These are phyloP conservation scores for Lepisosteus oculatus DNA, from an alignment of 2,113 vertebrate genomes.

Conservation along the genomic window DNA sequence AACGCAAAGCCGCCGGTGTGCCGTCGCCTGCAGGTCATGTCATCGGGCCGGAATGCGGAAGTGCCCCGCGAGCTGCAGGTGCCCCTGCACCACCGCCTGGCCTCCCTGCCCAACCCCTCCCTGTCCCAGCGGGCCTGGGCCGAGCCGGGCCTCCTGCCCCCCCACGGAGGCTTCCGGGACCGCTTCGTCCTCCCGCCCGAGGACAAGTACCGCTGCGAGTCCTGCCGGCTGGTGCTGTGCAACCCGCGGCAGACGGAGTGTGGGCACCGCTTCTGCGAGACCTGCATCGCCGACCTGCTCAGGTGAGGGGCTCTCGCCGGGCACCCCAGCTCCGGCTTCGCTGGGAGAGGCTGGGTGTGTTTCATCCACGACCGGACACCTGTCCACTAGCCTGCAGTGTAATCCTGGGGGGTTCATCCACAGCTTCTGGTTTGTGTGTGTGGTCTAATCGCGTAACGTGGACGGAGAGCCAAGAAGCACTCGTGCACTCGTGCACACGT, in stretches of 20 bases:
- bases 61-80: constrained; percentile 64
- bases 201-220: constrained; percentile 92
- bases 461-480: too few species aligned
- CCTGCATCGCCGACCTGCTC: constrained; percentile 77
- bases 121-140: constrained; percentile 51
- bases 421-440: too few species aligned
- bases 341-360: too few species aligned
- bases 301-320: constrained; percentile 39
- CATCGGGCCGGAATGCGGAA: constrained; percentile 63
- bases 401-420: too few species aligned
- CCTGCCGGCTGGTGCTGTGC: constrained; percentile 86
- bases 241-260: constrained; percentile 92
- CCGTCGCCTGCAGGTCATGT: constrained; percentile 65
- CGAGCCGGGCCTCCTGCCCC: constrained; percentile 61
- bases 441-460: too few species aligned
- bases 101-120: constrained; percentile 47
- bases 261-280: constrained; percentile 93
- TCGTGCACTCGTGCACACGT: too few species aligned
- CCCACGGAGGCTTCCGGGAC: constrained; percentile 88
- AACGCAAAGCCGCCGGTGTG: too few species aligned
- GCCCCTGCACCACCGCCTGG: constrained; percentile 61
- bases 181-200: constrained; percentile 84
- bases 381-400: too few species aligned
- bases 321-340: neutral
- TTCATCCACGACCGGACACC: too few species aligned